Evolutionary conservation across 2,888 invertebrate species (phyloP).

Genomic region (Nephrotoma appendiculata): DNA sequence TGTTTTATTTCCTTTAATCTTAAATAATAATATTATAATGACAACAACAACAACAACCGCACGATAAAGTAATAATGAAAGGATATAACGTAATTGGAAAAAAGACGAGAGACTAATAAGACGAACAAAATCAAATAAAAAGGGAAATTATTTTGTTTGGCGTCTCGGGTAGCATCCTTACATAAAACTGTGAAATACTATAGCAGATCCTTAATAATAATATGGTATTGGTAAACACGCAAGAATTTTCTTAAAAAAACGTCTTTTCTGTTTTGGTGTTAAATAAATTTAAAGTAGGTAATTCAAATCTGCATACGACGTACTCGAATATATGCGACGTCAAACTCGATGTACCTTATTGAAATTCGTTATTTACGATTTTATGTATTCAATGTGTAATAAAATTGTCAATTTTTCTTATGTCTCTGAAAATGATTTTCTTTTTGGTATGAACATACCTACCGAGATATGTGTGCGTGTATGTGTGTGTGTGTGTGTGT

Average conservation of each 20-base stretch:
- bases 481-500: not conserved
- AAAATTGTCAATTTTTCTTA: not conserved
- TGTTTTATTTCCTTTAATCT: not conserved
- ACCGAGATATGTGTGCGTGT: not conserved
- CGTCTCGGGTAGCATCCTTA: not conserved
- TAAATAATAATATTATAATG: not conserved
- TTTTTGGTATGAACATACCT: not conserved
- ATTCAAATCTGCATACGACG: not conserved
- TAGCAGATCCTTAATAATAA: not conserved
- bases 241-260: not conserved
- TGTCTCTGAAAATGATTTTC: not conserved
- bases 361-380: not conserved
- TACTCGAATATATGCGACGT: not conserved
- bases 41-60: not conserved
- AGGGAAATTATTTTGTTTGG: not conserved
- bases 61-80: not conserved
- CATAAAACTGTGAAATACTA: not conserved
- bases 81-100: not conserved
- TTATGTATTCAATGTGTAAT: not conserved
- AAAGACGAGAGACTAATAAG: not conserved
- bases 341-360: not conserved
- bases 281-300: not conserved
- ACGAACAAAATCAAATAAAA: not conserved
- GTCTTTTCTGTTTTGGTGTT: not conserved
- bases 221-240: not conserved